phyloP scores from a whole-genome alignment of 2,113 vertebrate species.

The Bos indicus region DNA sequence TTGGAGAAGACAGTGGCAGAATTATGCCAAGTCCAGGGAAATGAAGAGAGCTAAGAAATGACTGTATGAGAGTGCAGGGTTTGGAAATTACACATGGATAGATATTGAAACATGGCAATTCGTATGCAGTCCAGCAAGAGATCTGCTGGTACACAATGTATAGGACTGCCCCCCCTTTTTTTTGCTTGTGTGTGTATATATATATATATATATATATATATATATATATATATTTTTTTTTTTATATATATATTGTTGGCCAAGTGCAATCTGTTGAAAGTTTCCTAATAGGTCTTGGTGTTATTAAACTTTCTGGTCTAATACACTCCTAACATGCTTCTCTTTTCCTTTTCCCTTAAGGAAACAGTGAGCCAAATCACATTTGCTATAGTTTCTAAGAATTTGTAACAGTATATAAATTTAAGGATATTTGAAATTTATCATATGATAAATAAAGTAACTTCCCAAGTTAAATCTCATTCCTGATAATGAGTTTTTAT shows the following conservation, averaged over 20 bases:
- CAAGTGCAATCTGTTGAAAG: not conserved
- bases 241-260: not conserved
- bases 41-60: not conserved
- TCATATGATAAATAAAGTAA: not conserved
- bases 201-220: not conserved
- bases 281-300: not conserved
- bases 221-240: not conserved
- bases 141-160: not conserved
- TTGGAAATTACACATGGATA: not conserved
- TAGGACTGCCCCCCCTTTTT: not conserved
- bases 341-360: conserved; percentile 36
- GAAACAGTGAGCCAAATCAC: conserved; percentile 31
- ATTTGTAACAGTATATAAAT: conserved; percentile 29
- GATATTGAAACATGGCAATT: not conserved
- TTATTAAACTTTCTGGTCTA: not conserved
- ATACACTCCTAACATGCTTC: not conserved
- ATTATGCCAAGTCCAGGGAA: not conserved
- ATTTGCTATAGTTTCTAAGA: not conserved
- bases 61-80: not conserved
- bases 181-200: not conserved
- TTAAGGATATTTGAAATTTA: conserved; percentile 37
- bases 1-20: not conserved
- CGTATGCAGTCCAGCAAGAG: not conserved
- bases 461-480: not conserved
- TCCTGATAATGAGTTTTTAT: not conserved